phyloP scores from a whole-genome alignment of 2,113 vertebrate genomes.

The Clupea harengus region DNA sequence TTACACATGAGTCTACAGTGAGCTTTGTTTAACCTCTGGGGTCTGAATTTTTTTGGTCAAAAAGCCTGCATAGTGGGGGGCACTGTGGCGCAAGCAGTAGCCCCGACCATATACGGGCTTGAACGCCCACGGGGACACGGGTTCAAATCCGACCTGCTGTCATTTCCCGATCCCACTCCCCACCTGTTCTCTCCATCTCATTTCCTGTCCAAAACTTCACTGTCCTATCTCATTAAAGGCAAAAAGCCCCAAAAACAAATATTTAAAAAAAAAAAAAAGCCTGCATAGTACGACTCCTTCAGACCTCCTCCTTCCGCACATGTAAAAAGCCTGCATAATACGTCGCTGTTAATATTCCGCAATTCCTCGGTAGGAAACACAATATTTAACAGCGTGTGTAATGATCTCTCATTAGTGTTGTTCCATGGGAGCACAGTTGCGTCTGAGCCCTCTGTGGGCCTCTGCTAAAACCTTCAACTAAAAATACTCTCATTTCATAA shows the following conservation, averaged over 20 bases:
- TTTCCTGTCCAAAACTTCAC: too few relatives aligned
- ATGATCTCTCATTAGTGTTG: not conserved
- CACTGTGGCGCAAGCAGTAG: too few relatives aligned
- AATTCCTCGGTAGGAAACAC: not conserved
- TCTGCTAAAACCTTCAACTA: not conserved
- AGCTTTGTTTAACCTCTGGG: not conserved
- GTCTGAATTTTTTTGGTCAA: not conserved
- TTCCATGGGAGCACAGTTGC: not conserved
- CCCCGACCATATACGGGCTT: too few relatives aligned
- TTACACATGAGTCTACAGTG: not conserved
- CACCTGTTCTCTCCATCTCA: too few relatives aligned
- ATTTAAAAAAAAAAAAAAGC: too few relatives aligned
- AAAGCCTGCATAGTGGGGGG: too few relatives aligned
- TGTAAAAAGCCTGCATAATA: not conserved
- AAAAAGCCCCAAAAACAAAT: too few relatives aligned
- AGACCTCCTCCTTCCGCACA: not conserved
- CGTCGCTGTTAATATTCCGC: not conserved
- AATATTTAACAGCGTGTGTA: not conserved
- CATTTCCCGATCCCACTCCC: too few relatives aligned
- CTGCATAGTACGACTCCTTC: not conserved
- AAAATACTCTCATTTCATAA: not conserved
- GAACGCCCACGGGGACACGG: too few relatives aligned
- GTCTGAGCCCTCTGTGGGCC: not conserved
- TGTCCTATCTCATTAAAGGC: too few relatives aligned
- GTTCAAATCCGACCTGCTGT: too few relatives aligned